Evolutionary conservation across 2,797 vertebrate genomes (phyloP), one percentile per base, ranked within the genome.

Genomic region (Novumbra hubbsi): DNA sequence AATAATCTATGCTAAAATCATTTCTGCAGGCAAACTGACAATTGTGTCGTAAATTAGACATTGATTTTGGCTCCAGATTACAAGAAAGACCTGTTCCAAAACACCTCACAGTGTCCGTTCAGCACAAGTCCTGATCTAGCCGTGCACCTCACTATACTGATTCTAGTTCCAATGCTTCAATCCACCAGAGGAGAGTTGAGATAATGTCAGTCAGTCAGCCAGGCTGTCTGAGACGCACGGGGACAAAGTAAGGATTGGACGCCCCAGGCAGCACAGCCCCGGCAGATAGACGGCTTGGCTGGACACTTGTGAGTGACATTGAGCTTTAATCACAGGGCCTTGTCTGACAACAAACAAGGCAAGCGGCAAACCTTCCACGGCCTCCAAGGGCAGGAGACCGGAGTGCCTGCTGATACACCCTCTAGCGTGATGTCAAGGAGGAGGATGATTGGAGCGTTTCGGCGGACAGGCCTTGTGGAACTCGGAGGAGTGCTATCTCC

Each of bases 231-330:
- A 21, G 50, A 55, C 52, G 21, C 52, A 21, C 8, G 5, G 19
- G 16, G 19, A 57, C n/a, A 24, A 57, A 21, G 50, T 52, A 52
- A 19, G n/a, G 50, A 52, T 24, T 57, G 55, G 55, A 21, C 11
- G 17, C 52, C 55, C 55, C 55, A 57, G 21, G 11, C n/a, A 32
- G 28, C 14, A 63, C 27, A 45, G 28, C 28, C 62, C 15, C 8
- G 27, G 28, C 28, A 30, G 62, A 64, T 15, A 32, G 28, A 32
- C 62, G 16, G 62, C 15, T 24, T 4, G 62, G 28, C 28, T 30
- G 28, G 62, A 32, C 28, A 15, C 62, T 17, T 63, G 62, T 63
- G 62, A 63, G 62, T 28, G 62, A 64, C 62, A 64, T 64, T 64
- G 62, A 64, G 62, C 14, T 64, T 16, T 9, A 17, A 28, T 32